Base-by-base conservation (phyloP, 2,888 invertebrate genomes). In the Darwinula stevensoni region DNA sequence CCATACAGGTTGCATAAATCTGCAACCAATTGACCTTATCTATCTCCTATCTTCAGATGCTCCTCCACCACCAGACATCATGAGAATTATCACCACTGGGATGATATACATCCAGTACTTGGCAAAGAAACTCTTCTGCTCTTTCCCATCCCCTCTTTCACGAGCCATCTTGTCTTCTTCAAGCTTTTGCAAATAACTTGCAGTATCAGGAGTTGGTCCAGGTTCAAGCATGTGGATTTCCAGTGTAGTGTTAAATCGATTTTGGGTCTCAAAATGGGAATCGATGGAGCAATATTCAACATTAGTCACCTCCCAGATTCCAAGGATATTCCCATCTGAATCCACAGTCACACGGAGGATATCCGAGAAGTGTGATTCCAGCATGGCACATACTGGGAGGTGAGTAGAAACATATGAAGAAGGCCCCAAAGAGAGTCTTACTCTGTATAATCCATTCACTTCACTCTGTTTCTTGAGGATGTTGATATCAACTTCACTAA, bases 91-190 rank as follows among this genome's bases (percentile, higher is more conserved):
- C 31, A 80, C 70, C 17, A 84, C 67, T 4, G 91, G 88, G 29
- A 94, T 72, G 43, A 94, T 84, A 53, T 91, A 94, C 82, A 94
- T 91, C 91, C 91, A 94, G 59, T 94, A 94, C 88, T 88, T 94
- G 3, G 78, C 78, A 41, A 94, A 62, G 55, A 94, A 91, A 30
- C 88, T 84, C 45, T 86, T 61, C 49, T 84, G 91, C 48, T 94
- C 94, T 46, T 82, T 80, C 14, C 69, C 60, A 43, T 86, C 55
- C 14, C 80, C 76, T 38, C 73, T 67, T 47, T 84, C 82, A 40
- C 74, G 64, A 1, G 76, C 74, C 51, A 75, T 72, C 42, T 75
- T 67, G 51, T 94, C 91, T 34, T 74, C 59, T 47, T 91, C 88
- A 31, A 88, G 48, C 52, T 84, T 86, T 47, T 84, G 80, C 41